Base-by-base conservation (phyloP, 2,888 invertebrate genomes). In the Microctonus aethiopoides region DNA sequence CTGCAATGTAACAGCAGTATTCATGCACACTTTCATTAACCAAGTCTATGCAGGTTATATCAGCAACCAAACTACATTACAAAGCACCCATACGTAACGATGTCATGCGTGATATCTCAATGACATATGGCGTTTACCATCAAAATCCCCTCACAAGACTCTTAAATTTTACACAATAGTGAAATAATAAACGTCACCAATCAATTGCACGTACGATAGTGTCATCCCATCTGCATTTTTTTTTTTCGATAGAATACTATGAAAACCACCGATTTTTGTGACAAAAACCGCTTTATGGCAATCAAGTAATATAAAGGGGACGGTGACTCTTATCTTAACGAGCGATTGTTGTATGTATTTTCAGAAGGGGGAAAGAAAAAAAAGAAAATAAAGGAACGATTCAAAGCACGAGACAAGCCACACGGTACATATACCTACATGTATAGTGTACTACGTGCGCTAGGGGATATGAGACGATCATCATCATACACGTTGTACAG, bases 291-390 rank as follows among this genome's bases (percentile, higher is more conserved):
- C 60, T 64, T 51, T 63, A 67, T 65, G 73, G 72, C 77, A 75
- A 77, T 77, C 76, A 72, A 71, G 74, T 68, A 76, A 77, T 77
- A 76, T 76, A 77, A 73, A 73, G 74, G 71, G 71, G 71, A 65
- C 62, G 16, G n/a, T 46, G 46, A 72, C 72, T 67, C 74, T 72
- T 75, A 74, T 77, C 77, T 77, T 77, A 78, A 79, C 77, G 77
- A 79, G 76, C 76, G 75, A 79, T 78, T 76, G 78, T 77, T 46
- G 74, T 73, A 71, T 61, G 63, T 72, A 69, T 73, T 66, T 69
- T 73, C 68, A 68, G 70, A 69, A 39, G 72, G 68, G 67, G 70
- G 69, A 68, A 72, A 54, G 66, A 70, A 68, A 51, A 34, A 32
- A 32, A 41, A 54, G 41, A 59, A 54, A 46, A 69, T 61, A 41